Conservation (phyloP, 1,140 invertebrate genomes). For the Globodera ellingtonae region DNA sequence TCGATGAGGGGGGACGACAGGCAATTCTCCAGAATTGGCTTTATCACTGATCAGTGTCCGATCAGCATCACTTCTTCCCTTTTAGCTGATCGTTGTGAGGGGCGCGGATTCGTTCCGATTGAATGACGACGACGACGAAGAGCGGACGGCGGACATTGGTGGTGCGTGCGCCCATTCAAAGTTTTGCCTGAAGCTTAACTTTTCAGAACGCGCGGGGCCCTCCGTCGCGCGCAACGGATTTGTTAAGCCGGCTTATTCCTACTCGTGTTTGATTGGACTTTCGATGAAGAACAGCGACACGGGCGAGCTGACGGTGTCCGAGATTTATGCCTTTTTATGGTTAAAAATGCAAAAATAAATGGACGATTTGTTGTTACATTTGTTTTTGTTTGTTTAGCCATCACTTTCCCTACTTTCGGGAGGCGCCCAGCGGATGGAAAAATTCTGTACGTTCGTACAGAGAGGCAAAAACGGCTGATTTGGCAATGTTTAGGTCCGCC, state of each 20-base stretch:
- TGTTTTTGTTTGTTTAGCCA: conserved; percentile 46
- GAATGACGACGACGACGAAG: conserved; percentile 1
- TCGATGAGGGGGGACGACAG: not conserved
- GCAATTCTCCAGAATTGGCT: not conserved
- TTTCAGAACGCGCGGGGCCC: conserved; percentile 3
- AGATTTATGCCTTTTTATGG: conserved; percentile 99
- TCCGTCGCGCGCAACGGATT: conserved; percentile 72
- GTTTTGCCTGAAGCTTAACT: too few relatives aligned
- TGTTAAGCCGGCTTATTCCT: conserved; percentile 94
- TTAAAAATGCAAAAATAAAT: conserved; percentile 69
- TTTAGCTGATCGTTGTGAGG: not conserved
- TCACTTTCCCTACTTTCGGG: conserved; percentile 71
- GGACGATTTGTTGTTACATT: conserved; percentile 19
- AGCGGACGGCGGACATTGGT: not conserved
- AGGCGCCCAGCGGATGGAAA: conserved; percentile 71
- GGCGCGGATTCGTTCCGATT: not conserved
- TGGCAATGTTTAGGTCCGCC: conserved; percentile 60
- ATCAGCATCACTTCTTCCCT: not conserved
- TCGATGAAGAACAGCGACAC: conserved; percentile 91
- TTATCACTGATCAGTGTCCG: not conserved
- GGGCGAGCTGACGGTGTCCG: conserved; percentile 90
- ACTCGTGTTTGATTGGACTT: conserved; percentile 94
- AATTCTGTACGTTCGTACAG: conserved; percentile 66
- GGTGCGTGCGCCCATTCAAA: too few relatives aligned
- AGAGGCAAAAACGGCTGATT: too few relatives aligned